Evolutionary conservation across 2,888 invertebrate species (phyloP), one percentile per base, ranked within the genome.

Genomic region (Hirtodrosophila duncani): DNA sequence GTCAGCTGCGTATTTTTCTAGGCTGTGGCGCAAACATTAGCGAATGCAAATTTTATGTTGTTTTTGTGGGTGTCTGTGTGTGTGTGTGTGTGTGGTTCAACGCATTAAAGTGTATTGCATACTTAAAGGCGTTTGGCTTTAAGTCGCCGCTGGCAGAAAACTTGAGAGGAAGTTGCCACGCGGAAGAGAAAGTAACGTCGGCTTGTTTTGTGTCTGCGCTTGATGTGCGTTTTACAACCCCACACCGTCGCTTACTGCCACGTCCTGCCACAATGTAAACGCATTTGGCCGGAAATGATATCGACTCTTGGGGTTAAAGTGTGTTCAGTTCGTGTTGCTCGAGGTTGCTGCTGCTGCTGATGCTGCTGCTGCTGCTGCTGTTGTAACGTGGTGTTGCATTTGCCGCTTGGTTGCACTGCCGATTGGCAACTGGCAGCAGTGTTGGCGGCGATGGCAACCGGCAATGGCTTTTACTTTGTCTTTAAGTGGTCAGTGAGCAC

Each of bases 261-360:
- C 38, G 34, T 33, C 41, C 48, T 59, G 74, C 41, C 64, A 64
- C 58, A 61, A 64, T 63, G 61, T 46, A 60, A 80, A 66, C 63
- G 72, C 82, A 79, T 81, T 79, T 82, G 61, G 42, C 64, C 78
- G 82, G 79, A 79, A 79, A 74, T 78, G 68, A 74, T 79, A 81
- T 78, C 68, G 70, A 63, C 63, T 77, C 60, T 38, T 56, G 56
- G 77, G 61, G 67, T 61, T 79, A 75, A 79, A 66, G 75, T 57
- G 77, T 55, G 43, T 26, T 60, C 57, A 57, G 20, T 20, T 20
- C 7, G 20, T 60, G 57, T 50, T 60, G 61, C 36, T 60, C 41
- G 51, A 60, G 41, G 37, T 59, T 42, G 37, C 41, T 43, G 30
- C 18, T 49, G 33, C n/a, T 52, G 36, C 13, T 53, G 65, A 23